Conservation (phyloP, 2,888 invertebrate genomes). For the Tuberolachnus salignus region DNA sequence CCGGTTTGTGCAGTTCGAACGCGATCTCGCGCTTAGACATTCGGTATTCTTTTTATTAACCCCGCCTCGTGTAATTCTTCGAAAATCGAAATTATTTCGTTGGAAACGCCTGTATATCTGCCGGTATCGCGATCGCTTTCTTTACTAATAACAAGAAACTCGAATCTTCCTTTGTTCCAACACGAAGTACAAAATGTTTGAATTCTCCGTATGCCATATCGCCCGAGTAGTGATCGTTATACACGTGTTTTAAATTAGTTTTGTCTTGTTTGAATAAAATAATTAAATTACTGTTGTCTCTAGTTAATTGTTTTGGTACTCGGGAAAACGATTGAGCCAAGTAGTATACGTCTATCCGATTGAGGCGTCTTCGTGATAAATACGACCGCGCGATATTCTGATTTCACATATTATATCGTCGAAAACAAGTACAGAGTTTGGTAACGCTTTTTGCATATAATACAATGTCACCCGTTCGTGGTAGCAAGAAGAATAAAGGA, state of each 20-base stretch:
- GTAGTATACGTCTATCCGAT: constrained; percentile 59
- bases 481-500: no score
- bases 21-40: constrained; percentile 2
- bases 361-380: constrained; percentile 59
- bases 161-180: neutral
- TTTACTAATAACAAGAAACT: constrained; percentile 57
- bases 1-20: neutral
- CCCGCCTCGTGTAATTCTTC: constrained; percentile 16
- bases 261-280: constrained; percentile 29
- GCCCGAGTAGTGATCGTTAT: constrained; percentile 9
- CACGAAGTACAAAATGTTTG: neutral
- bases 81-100: constrained; percentile 16
- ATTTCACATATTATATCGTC: constrained; percentile 61
- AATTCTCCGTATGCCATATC: constrained; percentile 13
- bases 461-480: no score
- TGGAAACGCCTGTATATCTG: neutral
- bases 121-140: constrained; percentile 21
- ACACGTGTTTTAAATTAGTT: constrained; percentile 18
- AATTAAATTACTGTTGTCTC: constrained; percentile 29
- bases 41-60: neutral
- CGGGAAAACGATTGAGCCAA: constrained; percentile 59
- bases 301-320: constrained; percentile 60
- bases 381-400: constrained; percentile 59
- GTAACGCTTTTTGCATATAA: constrained; percentile 58
- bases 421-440: constrained; percentile 62